Conservation (phyloP, 2,113 vertebrate species). For the Grallaria varia region DNA sequence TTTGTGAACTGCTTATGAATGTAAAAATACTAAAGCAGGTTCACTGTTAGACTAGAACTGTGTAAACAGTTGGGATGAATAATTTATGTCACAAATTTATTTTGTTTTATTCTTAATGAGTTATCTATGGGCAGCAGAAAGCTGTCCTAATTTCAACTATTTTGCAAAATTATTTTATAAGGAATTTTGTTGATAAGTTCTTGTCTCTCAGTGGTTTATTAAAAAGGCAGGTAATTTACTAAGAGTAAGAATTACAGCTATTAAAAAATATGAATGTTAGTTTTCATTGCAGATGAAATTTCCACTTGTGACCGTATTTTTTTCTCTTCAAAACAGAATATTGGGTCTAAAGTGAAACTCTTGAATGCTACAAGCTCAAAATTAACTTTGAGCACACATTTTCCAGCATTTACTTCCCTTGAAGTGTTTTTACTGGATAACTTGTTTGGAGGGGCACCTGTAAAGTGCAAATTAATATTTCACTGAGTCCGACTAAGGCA, state of each 20-base stretch:
- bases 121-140: not conserved
- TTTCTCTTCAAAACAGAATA: not conserved
- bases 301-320: not conserved
- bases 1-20: not conserved
- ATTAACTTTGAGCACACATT: not conserved
- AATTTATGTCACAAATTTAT: not conserved
- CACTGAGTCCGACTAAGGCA: not conserved
- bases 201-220: not conserved
- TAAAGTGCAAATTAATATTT: not conserved
- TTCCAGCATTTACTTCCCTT: not conserved
- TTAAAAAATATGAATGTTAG: not conserved
- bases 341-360: not conserved
- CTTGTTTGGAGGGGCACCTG: rapidly evolving
- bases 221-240: not conserved
- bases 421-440: not conserved
- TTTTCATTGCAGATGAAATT: not conserved
- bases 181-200: not conserved
- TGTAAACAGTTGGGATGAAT: not conserved
- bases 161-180: not conserved
- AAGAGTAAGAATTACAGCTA: not conserved
- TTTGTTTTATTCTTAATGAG: not conserved
- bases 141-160: not conserved
- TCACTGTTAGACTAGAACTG: not conserved
- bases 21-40: not conserved
- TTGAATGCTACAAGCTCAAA: not conserved